Evolutionary conservation across 2,888 invertebrate genomes (phyloP), one percentile per base, ranked within the genome.

Genomic region (Euproctis similis): DNA sequence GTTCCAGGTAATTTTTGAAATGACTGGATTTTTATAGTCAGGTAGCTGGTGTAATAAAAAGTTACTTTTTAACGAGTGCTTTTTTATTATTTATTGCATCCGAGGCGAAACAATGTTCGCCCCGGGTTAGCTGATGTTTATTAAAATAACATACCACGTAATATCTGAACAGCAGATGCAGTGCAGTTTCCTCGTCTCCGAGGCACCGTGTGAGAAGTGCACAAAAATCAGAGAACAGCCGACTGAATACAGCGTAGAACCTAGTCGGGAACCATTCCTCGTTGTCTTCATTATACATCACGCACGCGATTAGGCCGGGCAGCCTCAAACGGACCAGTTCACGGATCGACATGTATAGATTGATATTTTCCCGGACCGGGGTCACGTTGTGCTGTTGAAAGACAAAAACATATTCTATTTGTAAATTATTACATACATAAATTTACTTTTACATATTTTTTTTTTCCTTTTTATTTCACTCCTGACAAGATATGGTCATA

Each of bases 201-300:
- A 70, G 66, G 33, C 62, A 59, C 31, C 56, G 43, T 1, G 51
- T 39, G 6, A 76, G 34, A 2, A 75, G 46, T 0, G 65, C 44
- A 40, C 74, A 73, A 14, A 73, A 28, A 24, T 78, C 76, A 1
- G 42, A 53, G 48, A 59, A 74, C 8, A 75, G 45, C 0, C 65
- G 46, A 1, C 57, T 30, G 38, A 70, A 59, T 7, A 66, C 45
- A 2, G 50, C 34, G 38, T 70, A 75, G 58, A 72, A 74, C 0
- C 69, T 54, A 1, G 59, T 39, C 0, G 55, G 48, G 32, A 58
- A 58, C 30, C 37, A 17, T 1, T 63, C 67, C 0, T 43, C 46
- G 8, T 28, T 18, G 0, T 50, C 42, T 0, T 65, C 59, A 0
- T 63, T 53, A n/a, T n/a, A n/a, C 49, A 68, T 54, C 3, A 69